Base-by-base conservation (phyloP, 92 coral and sea anemone species). In the Diadumene lineata region DNA sequence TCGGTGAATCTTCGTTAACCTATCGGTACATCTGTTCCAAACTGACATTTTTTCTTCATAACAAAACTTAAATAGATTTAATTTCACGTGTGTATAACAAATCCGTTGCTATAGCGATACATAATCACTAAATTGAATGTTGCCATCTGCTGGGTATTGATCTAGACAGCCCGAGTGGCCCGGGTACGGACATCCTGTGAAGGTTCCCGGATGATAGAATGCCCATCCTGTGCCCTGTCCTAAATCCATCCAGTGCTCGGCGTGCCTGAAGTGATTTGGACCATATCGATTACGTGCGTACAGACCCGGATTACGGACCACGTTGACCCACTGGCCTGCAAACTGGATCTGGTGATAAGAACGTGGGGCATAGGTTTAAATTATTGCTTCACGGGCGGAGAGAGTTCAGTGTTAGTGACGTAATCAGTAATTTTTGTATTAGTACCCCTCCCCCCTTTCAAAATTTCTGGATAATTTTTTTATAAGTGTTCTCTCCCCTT, bases 241-340 rank as follows among this genome's bases (percentile, higher is more conserved):
- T 53, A 51, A 21, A 21, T 92, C 99, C 93, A 89, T 86, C 99
- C 99, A 96, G 82, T 96, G 99, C 46, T 96, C 99, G 15, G 81
- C 91, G 50, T 96, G 99, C 2, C 90, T 87, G 70, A 83, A 92
- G 46, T 88, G 78, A 43, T 77, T 70, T 27, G 93, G 86, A 8
- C 99, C 99, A 72, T 96, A 96, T 46, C 99, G 96, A 75, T 96
- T 96, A 57, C 99, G 92, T 9, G 96, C 97, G 73, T 83, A 96
- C 11, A 96, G 93, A 13, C 99, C 99, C 31, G 99, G 99, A 82
- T 96, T 96, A 32, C 99, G 92, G 51, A 92, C 92, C 66, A 96
- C 97, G 24, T 81, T 92, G 1, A 96, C 99, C 97, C 92, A 86
- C 57, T 85, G 92, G 15, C 99, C 99, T 1, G 97, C 87, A 64